phyloP scores from a whole-genome alignment of 2,888 invertebrate species.

The Campoplex capitator region DNA sequence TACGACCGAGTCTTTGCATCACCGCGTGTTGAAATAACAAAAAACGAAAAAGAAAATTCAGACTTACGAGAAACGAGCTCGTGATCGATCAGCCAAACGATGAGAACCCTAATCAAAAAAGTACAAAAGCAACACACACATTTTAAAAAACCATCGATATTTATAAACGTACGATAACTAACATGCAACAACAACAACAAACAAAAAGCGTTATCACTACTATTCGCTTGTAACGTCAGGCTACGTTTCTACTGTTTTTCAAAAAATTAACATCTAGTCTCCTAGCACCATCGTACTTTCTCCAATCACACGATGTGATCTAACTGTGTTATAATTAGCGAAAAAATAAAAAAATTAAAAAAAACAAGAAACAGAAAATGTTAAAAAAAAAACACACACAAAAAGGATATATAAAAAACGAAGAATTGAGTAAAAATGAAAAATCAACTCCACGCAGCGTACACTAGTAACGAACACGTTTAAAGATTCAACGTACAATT shows the following conservation, averaged over 20 bases:
- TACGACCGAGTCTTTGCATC: slow-evolving; percentile 1
- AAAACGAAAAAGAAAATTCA: not conserved
- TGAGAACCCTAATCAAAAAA: slow-evolving; percentile 83
- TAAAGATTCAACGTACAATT: slow-evolving; percentile 55
- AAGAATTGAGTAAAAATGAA: not conserved
- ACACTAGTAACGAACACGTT: slow-evolving; percentile 26
- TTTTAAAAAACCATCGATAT: slow-evolving; percentile 55
- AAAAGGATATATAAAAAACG: not conserved
- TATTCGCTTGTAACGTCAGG: slow-evolving; percentile 76
- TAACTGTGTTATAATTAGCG: slow-evolving; percentile 68
- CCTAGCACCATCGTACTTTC: slow-evolving; percentile 78
- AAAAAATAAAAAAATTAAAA: not conserved
- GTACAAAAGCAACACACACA: slow-evolving; percentile 78
- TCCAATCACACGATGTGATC: slow-evolving; percentile 75
- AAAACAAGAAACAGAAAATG: slow-evolving; percentile 23
- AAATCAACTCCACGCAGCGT: slow-evolving; percentile 28
- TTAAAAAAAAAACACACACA: slow-evolving; percentile 31
- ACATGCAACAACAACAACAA: slow-evolving; percentile 30
- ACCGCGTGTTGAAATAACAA: slow-evolving; percentile 10
- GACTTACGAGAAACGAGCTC: slow-evolving; percentile 41
- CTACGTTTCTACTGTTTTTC: slow-evolving; percentile 77
- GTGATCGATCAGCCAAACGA: slow-evolving; percentile 79
- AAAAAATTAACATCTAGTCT: slow-evolving; percentile 81
- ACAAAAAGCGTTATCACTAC: slow-evolving; percentile 40
- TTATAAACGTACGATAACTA: slow-evolving; percentile 16